Percentiles rank a stretch among this genome's conserved stretches.
Evolutionary conservation across 2,113 vertebrate species (phyloP).

Genomic region (Megalops atlanticus): DNA sequence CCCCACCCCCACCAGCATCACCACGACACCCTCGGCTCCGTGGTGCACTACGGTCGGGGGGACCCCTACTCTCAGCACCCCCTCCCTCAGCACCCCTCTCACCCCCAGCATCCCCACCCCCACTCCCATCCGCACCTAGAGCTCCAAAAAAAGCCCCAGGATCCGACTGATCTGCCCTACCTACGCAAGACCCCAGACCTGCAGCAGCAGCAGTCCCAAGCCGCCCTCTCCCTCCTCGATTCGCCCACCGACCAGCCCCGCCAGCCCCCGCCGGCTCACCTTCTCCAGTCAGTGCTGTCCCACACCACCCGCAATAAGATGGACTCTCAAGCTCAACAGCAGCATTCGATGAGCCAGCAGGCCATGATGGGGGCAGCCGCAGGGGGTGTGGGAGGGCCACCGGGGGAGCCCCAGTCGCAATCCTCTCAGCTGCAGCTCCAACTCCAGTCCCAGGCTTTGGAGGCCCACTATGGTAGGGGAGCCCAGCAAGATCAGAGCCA

Average conservation of each 20-base stretch:
- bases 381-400: conserved; percentile 58
- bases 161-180: conserved; percentile 73
- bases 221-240: conserved; percentile 73
- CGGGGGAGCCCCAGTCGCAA: conserved; percentile 70
- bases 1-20: conserved; percentile 39
- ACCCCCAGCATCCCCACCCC: conserved; percentile 63
- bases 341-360: conserved; percentile 76
- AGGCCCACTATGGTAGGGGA: conserved; percentile 79
- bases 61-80: conserved; percentile 73
- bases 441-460: conserved; percentile 80
- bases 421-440: conserved; percentile 83
- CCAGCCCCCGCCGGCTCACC: conserved; percentile 70
- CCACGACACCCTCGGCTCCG: conserved; percentile 81
- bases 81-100: conserved; percentile 66
- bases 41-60: conserved; percentile 85
- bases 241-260: conserved; percentile 74
- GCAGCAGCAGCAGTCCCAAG: conserved; percentile 70
- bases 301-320: conserved; percentile 81
- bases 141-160: conserved; percentile 76
- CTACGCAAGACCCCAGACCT: conserved; percentile 70
- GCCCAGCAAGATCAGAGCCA: conserved; percentile 69
- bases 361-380: conserved; percentile 68
- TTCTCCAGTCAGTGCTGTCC: conserved; percentile 88
- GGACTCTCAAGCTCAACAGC: conserved; percentile 65
- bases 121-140: conserved; percentile 70